phyloP scores from a whole-genome alignment of 2,113 vertebrate species.

The Dicentrarchus labrax region DNA sequence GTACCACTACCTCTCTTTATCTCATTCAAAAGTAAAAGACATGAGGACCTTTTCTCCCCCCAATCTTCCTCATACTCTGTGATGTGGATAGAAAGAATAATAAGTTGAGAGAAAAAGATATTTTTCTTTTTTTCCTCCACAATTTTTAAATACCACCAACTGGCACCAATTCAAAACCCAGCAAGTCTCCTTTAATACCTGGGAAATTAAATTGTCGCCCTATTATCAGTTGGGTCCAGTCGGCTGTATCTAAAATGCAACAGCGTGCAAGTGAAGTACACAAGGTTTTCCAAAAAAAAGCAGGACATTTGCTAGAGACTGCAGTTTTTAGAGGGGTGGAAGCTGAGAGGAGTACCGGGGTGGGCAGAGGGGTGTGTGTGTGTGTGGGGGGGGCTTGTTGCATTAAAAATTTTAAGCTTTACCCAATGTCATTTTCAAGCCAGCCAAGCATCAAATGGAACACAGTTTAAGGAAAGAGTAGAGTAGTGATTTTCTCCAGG shows the following conservation, averaged over 20 bases:
- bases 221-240: slow-evolving; percentile 83
- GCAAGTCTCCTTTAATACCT: slow-evolving; percentile 81
- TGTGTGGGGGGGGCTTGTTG: slow-evolving; percentile 34
- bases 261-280: slow-evolving; percentile 65
- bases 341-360: slow-evolving; percentile 6
- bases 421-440: slow-evolving; percentile 78
- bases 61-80: slow-evolving; percentile 44
- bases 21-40: slow-evolving; percentile 65
- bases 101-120: slow-evolving; percentile 30
- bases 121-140: slow-evolving; percentile 19
- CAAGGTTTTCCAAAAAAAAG: slow-evolving; percentile 60
- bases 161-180: slow-evolving; percentile 80
- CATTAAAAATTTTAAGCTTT: slow-evolving; percentile 82
- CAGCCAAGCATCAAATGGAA: slow-evolving; percentile 81
- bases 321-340: slow-evolving; percentile 62
- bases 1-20: slow-evolving; percentile 54
- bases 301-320: slow-evolving; percentile 66
- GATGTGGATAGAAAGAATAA: slow-evolving; percentile 46
- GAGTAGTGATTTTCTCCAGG: slow-evolving; percentile 64
- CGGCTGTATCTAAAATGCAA: slow-evolving; percentile 77
- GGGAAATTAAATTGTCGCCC: slow-evolving; percentile 80
- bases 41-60: slow-evolving; percentile 41
- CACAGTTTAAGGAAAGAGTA: slow-evolving; percentile 72
- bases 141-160: slow-evolving; percentile 71
- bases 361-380: neutral